phyloP scores from a whole-genome alignment of 2,888 invertebrate genomes.

The Tetrapedia diversipes region DNA sequence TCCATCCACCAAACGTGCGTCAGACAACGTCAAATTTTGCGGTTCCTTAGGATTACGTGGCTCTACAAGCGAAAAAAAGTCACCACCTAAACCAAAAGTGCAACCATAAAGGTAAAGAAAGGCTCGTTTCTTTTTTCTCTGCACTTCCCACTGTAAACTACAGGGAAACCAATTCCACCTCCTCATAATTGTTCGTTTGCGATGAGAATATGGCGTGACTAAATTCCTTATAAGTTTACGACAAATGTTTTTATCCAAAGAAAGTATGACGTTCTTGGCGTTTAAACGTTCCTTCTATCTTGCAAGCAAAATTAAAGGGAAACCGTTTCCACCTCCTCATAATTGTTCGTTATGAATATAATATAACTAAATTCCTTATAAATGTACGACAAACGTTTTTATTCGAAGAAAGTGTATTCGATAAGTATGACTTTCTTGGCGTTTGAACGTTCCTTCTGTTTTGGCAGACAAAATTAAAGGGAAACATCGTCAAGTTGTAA shows the following conservation, averaged over 20 bases:
- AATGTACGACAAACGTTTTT: too few relatives aligned
- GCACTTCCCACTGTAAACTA: background rate
- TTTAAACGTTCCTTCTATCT: background rate
- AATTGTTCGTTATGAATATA: too few relatives aligned
- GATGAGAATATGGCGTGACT: too few relatives aligned
- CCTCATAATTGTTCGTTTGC: background rate
- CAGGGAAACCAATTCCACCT: background rate
- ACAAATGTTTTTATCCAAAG: background rate
- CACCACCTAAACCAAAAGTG: background rate
- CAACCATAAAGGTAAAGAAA: background rate
- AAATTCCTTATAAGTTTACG: background rate
- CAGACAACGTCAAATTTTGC: conserved; percentile 85
- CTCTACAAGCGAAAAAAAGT: conserved; percentile 74
- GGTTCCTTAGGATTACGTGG: conserved; percentile 87
- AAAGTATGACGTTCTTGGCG: too few relatives aligned
- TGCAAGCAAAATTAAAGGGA: conserved; percentile 22
- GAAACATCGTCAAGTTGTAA: conserved; percentile 1
- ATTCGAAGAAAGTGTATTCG: too few relatives aligned
- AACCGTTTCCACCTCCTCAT: too few relatives aligned
- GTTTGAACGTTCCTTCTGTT: background rate
- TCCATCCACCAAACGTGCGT: conserved; percentile 74
- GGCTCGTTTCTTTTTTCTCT: background rate
- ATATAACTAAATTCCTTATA: too few relatives aligned
- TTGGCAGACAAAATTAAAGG: conserved; percentile 20
- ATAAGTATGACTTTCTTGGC: too few relatives aligned